phyloP scores from a whole-genome alignment of 2,888 invertebrate species.

The Stratiomys singularior region DNA sequence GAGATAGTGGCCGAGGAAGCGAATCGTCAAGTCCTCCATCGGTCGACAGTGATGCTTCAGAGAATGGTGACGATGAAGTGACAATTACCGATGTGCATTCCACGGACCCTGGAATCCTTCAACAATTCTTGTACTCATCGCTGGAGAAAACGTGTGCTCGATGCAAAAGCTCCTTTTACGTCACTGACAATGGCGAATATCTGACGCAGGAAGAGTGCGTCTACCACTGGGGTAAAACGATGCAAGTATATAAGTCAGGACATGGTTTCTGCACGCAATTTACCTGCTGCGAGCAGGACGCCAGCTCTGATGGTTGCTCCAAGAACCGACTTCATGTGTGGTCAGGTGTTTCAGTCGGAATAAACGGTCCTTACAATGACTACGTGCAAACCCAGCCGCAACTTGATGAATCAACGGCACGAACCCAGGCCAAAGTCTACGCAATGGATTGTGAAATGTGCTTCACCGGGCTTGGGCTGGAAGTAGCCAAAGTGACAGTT shows the following conservation, averaged over 20 bases:
- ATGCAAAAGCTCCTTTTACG: slow-evolving; percentile 77
- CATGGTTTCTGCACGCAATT: slow-evolving; percentile 62
- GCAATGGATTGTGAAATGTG: slow-evolving; percentile 98
- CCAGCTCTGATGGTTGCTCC: slow-evolving; percentile 72
- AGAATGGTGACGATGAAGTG: slow-evolving; percentile 55
- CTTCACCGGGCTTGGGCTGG: slow-evolving; percentile 86
- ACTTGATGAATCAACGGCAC: slow-evolving; percentile 57
- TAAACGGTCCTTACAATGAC: slow-evolving; percentile 78
- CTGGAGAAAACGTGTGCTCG: slow-evolving; percentile 74
- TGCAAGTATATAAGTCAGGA: slow-evolving; percentile 63
- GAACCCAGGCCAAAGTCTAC: slow-evolving; percentile 68
- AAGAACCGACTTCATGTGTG: slow-evolving; percentile 78
- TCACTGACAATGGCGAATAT: slow-evolving; percentile 78
- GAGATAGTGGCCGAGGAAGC: slow-evolving; percentile 69
- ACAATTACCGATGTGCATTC: slow-evolving; percentile 39
- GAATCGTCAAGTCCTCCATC: slow-evolving; percentile 69
- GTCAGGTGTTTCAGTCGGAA: slow-evolving; percentile 75
- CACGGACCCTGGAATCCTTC: not conserved
- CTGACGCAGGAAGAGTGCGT: slow-evolving; percentile 78
- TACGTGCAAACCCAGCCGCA: slow-evolving; percentile 70
- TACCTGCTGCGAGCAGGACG: slow-evolving; percentile 71
- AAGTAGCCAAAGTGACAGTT: slow-evolving; percentile 88
- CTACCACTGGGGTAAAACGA: slow-evolving; percentile 91
- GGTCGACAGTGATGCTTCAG: slow-evolving; percentile 67
- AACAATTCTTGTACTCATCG: slow-evolving; percentile 54